A percentile compares a stretch with the other conserved stretches of the same genome.
Conservation (phyloP, 2,888 invertebrate species). For the Melanotus villosus region DNA sequence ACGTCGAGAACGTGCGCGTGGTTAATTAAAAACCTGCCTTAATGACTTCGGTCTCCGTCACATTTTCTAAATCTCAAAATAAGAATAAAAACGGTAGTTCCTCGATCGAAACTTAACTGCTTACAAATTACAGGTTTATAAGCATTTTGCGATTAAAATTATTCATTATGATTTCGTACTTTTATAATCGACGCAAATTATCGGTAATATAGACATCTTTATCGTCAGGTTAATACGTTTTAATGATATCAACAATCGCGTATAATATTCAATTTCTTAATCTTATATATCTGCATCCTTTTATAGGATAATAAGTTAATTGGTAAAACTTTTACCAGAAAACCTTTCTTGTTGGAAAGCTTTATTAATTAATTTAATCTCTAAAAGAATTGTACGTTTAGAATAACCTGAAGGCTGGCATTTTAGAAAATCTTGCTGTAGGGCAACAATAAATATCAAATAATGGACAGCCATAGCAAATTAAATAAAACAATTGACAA, state of each 20-base stretch:
- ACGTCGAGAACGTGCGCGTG: conserved; percentile 3
- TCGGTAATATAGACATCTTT: conserved; percentile 20
- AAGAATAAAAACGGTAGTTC: conserved; percentile 1
- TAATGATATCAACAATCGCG: conserved; percentile 8
- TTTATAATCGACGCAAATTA: conserved; percentile 26
- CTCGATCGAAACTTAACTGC: background rate
- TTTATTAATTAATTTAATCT: background rate
- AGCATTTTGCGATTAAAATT: conserved; percentile 21
- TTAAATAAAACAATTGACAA: no score
- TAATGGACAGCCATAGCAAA: no score
- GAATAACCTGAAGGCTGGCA: no score
- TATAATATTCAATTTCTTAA: conserved; percentile 27
- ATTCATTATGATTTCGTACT: conserved; percentile 21
- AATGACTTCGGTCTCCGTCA: background rate
- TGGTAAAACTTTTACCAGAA: background rate
- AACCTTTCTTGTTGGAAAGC: background rate
- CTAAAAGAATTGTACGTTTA: no score
- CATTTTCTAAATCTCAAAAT: background rate
- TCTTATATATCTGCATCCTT: conserved; percentile 11
- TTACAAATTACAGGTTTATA: conserved; percentile 23
- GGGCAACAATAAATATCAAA: no score
- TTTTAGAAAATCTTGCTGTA: no score
- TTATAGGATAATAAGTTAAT: background rate
- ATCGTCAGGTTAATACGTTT: conserved; percentile 17
- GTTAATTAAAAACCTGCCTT: no score